Conservation (phyloP, 1,140 invertebrate species). For the Megalonaias nervosa region DNA sequence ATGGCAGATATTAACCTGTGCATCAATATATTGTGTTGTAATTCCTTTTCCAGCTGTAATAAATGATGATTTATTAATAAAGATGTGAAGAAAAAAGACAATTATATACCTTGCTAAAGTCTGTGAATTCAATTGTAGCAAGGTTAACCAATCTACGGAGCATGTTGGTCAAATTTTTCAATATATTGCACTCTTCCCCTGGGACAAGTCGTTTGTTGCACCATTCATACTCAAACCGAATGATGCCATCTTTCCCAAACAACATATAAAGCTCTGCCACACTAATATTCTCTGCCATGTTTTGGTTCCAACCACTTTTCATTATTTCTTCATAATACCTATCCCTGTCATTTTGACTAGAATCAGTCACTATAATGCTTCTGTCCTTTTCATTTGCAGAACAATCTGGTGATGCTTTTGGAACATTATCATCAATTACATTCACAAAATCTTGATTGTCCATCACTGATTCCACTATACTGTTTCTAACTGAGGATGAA, state of each 20-base stretch:
- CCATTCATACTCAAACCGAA: constrained; percentile 90
- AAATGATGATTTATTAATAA: not conserved
- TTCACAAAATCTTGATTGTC: too few relatives aligned
- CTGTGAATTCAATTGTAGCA: constrained; percentile 61
- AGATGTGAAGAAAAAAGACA: not conserved
- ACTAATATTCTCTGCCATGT: constrained; percentile 83
- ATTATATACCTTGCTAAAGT: constrained; percentile 43
- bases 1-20: not conserved
- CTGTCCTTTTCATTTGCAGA: not conserved
- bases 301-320: constrained; percentile 83
- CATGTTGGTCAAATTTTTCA: constrained; percentile 53
- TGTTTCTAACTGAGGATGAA: too few relatives aligned
- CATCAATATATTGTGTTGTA: constrained; percentile 3
- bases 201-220: constrained; percentile 33
- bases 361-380: not conserved
- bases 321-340: constrained; percentile 65
- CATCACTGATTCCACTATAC: too few relatives aligned
- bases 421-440: too few relatives aligned
- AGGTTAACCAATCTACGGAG: constrained; percentile 60
- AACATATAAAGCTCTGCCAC: constrained; percentile 93
- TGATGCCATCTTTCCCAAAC: constrained; percentile 85
- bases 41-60: not conserved
- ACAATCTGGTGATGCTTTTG: not conserved
- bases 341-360: constrained; percentile 30
- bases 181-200: constrained; percentile 22